These are phyloP conservation scores for Montipora efflorescens DNA, from an alignment of 64 coral and sea anemone genomes.

Conservation along the genomic window DNA sequence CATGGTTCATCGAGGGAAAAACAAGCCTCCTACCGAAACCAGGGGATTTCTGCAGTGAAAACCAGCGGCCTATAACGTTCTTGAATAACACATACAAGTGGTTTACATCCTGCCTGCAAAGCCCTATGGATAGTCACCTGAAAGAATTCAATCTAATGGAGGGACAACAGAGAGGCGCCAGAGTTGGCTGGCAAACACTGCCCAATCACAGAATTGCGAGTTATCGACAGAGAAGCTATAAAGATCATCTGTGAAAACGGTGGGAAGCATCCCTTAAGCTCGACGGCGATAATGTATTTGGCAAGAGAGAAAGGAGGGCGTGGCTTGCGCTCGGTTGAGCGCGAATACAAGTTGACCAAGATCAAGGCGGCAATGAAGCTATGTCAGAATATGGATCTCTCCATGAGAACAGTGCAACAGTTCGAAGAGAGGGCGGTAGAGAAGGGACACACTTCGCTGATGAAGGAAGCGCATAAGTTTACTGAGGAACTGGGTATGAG, in stretches of 20 bases:
- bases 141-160: slow-evolving; percentile 43
- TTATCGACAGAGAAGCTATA: slow-evolving; percentile 47
- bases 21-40: slow-evolving; percentile 60
- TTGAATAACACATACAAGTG: slow-evolving; percentile 85
- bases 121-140: slow-evolving; percentile 65
- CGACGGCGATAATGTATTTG: neutral
- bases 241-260: slow-evolving; percentile 26
- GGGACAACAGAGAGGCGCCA: neutral
- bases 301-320: slow-evolving; percentile 16
- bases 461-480: slow-evolving; percentile 16
- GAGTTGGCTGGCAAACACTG: neutral
- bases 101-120: slow-evolving; percentile 75
- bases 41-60: slow-evolving; percentile 39
- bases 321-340: slow-evolving; percentile 1
- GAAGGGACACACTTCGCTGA: neutral
- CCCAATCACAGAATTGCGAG: slow-evolving; percentile 32
- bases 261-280: too few species aligned
- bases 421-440: neutral
- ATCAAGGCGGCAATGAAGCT: slow-evolving; percentile 16
- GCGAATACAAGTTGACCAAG: slow-evolving; percentile 23
- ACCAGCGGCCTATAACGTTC: slow-evolving; percentile 76
- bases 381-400: neutral
- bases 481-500: slow-evolving; percentile 20
- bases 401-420: neutral
- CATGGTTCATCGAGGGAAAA: slow-evolving; percentile 50